phyloP scores from a whole-genome alignment of 2,113 vertebrate species.

The Ranitomeya variabilis region DNA sequence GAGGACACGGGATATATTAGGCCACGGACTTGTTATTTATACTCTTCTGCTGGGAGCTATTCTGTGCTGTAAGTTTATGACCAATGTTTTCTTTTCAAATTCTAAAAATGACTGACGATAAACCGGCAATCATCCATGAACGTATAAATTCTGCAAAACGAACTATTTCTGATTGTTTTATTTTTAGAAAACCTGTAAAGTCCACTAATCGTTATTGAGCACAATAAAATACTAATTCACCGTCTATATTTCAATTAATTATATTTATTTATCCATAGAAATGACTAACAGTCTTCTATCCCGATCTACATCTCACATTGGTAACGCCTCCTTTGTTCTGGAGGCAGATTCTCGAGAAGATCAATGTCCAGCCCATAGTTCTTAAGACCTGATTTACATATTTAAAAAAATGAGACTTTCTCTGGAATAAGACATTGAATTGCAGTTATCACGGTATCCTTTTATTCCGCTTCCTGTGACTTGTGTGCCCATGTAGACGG shows the following conservation, averaged over 20 bases:
- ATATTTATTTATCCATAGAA: neutral
- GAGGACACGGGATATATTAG: constrained; percentile 39
- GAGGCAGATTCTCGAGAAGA: no score
- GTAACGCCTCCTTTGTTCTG: no score
- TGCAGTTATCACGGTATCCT: no score
- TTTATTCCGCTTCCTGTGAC: no score
- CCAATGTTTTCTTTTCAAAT: constrained; percentile 1
- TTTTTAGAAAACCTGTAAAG: neutral
- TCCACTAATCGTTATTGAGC: neutral
- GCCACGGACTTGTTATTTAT: constrained; percentile 47
- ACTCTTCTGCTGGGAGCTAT: constrained; percentile 52
- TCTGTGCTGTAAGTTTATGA: constrained; percentile 35
- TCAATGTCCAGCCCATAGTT: no score
- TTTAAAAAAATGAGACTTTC: no score
- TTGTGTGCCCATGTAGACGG: no score
- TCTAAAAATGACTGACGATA: neutral
- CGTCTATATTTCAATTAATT: neutral
- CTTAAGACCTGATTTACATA: no score
- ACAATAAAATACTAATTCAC: neutral
- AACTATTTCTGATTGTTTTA: neutral
- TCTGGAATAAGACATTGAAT: no score
- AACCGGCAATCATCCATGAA: neutral
- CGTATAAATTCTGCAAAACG: neutral
- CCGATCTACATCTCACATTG: no score
- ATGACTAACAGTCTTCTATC: no score